phyloP scores from a whole-genome alignment of 2,888 invertebrate genomes.

The Glaucopsyche alexis region DNA sequence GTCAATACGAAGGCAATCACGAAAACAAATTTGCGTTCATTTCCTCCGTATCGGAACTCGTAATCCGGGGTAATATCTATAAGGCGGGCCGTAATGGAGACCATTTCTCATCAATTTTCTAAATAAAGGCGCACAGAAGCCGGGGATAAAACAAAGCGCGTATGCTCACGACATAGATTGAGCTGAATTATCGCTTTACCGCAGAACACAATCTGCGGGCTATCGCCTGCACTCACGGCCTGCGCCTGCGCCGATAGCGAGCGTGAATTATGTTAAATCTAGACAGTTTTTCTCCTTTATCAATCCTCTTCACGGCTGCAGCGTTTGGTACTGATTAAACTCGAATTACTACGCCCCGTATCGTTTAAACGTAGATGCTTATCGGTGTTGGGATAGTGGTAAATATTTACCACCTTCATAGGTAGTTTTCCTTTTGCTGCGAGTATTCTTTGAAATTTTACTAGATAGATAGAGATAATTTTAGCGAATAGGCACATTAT shows the following conservation, averaged over 20 bases:
- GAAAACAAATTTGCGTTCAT: conserved; percentile 79
- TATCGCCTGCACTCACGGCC: conserved; percentile 45
- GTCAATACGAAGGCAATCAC: conserved; percentile 75
- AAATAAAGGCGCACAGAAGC: conserved; percentile 80
- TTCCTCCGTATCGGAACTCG: conserved; percentile 67
- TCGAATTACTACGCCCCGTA: conserved; percentile 43
- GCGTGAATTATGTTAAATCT: conserved; percentile 73
- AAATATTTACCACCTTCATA: conserved; percentile 41
- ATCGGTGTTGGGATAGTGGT: conserved; percentile 35
- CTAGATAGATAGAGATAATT: neutral
- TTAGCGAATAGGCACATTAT: neutral
- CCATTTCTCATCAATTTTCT: conserved; percentile 81
- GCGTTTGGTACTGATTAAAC: conserved; percentile 64
- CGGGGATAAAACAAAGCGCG: conserved; percentile 77
- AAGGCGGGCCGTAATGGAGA: conserved; percentile 77
- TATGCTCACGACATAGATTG: conserved; percentile 79
- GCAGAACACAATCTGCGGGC: conserved; percentile 74
- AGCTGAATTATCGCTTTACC: conserved; percentile 80
- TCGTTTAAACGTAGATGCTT: conserved; percentile 44
- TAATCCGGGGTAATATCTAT: conserved; percentile 66
- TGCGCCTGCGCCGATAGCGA: conserved; percentile 66
- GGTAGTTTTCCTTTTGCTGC: conserved; percentile 15
- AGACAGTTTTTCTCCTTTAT: conserved; percentile 68
- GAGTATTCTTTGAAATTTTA: neutral
- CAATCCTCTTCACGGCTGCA: conserved; percentile 64